phyloP scores from a whole-genome alignment of 2,888 invertebrate species.

The Drosophila fungiperda region DNA sequence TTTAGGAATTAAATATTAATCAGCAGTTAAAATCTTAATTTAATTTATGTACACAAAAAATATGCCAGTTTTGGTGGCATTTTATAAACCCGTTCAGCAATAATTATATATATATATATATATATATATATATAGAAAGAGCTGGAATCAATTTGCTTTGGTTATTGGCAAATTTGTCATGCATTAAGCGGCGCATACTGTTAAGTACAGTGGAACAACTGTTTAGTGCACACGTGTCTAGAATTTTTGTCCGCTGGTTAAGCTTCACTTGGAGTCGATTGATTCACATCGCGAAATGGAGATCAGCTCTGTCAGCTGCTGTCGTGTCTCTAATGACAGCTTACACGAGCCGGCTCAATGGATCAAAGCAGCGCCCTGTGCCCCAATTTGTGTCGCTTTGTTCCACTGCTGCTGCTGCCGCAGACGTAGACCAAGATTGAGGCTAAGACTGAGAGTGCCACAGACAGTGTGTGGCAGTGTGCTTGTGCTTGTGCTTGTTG shows the following conservation, averaged over 20 bases:
- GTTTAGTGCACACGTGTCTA: not conserved
- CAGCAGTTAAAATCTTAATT: not conserved
- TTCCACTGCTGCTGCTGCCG: not conserved
- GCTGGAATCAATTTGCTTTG: not conserved
- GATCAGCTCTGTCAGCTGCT: slow-evolving; percentile 24
- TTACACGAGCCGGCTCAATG: slow-evolving; percentile 35
- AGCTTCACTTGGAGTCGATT: slow-evolving; percentile 1
- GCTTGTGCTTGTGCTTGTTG: not conserved
- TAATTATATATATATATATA: not conserved
- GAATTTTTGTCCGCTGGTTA: not conserved
- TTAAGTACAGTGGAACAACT: not conserved
- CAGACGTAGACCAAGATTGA: not conserved
- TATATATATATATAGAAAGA: not conserved
- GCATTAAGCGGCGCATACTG: not conserved
- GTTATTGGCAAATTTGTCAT: not conserved
- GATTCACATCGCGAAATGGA: slow-evolving; percentile 8
- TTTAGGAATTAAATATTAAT: not conserved
- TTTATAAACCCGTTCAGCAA: not conserved
- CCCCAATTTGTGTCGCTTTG: slow-evolving; percentile 18
- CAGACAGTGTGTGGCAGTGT: slow-evolving; percentile 1
- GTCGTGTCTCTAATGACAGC: slow-evolving; percentile 34
- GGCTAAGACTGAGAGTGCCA: not conserved
- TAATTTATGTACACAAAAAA: too few species aligned
- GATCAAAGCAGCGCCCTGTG: slow-evolving; percentile 34
- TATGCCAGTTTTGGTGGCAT: not conserved